These are phyloP conservation scores for Cercopithecus petaurista DNA, from an alignment of 2,797 vertebrate genomes.

Conservation along the genomic window DNA sequence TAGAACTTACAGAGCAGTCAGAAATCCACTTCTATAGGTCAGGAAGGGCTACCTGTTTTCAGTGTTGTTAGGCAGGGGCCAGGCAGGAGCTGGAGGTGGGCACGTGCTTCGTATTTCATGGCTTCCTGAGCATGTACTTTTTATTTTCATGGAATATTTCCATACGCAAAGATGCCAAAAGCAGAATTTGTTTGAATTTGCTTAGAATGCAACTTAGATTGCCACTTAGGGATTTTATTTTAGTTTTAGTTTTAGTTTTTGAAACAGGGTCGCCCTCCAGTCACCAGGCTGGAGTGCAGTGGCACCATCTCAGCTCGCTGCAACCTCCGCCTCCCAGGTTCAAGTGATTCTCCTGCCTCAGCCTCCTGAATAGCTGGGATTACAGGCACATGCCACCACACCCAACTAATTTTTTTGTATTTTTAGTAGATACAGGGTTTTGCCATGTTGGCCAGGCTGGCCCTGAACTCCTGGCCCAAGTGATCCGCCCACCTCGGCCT, in stretches of 20 bases:
- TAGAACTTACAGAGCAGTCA: neutral
- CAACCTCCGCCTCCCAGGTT: neutral
- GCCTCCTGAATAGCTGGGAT: neutral
- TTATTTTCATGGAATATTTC: neutral
- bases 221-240: neutral
- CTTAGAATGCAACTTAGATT: conserved; percentile 19
- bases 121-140: neutral
- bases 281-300: too few species aligned
- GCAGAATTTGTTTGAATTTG: neutral
- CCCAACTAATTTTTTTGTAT: neutral
- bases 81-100: neutral
- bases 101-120: neutral
- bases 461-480: neutral
- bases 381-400: neutral
- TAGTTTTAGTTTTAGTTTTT: neutral
- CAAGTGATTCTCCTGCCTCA: neutral
- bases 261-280: too few species aligned
- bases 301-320: too few species aligned
- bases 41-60: neutral
- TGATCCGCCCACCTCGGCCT: neutral
- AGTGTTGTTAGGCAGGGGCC: neutral
- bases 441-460: neutral
- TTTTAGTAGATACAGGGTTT: neutral
- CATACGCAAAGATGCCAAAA: conserved; percentile 9
- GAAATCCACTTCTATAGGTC: neutral